phyloP scores from a whole-genome alignment of 2,113 vertebrate species.

The Deroptyus accipitrinus region DNA sequence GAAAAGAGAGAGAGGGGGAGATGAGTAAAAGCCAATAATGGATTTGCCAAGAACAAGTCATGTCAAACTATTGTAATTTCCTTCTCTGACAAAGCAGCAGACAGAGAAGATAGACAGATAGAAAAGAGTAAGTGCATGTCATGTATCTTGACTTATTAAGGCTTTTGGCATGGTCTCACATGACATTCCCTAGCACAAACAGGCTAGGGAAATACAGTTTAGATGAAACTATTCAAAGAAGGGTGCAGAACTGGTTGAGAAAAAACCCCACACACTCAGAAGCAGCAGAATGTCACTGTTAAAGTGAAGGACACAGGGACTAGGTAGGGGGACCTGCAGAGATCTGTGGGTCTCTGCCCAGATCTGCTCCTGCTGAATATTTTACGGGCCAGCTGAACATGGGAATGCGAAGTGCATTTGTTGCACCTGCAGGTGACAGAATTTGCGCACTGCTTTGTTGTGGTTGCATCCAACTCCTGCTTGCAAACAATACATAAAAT shows the following conservation, averaged over 20 bases:
- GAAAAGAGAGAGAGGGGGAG: background rate
- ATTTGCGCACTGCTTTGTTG: background rate
- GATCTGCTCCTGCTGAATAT: background rate
- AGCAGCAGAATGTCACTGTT: background rate
- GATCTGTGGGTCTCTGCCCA: rapidly evolving
- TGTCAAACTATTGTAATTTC: constrained; percentile 25
- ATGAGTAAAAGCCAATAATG: constrained; percentile 41
- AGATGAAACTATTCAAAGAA: background rate
- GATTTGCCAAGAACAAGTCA: constrained; percentile 24
- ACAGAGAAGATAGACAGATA: background rate
- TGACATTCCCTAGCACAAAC: background rate
- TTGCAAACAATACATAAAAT: background rate
- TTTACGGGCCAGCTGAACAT: background rate
- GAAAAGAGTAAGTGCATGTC: constrained; percentile 6
- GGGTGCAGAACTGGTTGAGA: background rate
- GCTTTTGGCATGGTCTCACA: background rate
- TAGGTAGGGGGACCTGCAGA: background rate
- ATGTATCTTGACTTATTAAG: constrained; percentile 20
- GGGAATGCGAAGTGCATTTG: background rate
- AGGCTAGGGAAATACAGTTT: background rate
- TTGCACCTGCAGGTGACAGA: background rate
- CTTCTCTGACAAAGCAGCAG: constrained; percentile 30
- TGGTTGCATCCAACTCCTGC: background rate
- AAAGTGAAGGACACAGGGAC: background rate
- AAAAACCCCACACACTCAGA: background rate